Percentiles rank a stretch among this genome's conserved stretches.
These are phyloP conservation scores for Conomelus anceps DNA, from an alignment of 2,888 invertebrate species.

Conservation along the genomic window DNA sequence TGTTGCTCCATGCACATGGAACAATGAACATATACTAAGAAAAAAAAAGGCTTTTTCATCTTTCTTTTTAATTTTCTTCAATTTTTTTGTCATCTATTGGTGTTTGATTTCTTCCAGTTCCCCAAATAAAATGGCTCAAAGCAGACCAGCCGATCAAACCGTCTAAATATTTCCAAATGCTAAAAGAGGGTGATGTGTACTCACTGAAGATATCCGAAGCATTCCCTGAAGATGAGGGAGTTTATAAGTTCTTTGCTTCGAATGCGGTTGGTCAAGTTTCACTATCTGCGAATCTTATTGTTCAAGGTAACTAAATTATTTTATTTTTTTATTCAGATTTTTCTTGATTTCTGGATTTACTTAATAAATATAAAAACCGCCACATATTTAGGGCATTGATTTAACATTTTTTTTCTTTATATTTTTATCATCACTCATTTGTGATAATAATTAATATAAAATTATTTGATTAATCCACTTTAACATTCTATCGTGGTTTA, in stretches of 20 bases:
- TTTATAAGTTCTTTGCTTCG: conserved; percentile 86
- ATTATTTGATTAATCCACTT: too few species aligned
- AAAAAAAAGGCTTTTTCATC: too few species aligned
- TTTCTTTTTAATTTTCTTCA: not conserved
- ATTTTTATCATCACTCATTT: too few species aligned
- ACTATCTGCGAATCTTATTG: conserved; percentile 69
- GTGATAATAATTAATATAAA: too few species aligned
- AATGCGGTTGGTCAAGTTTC: conserved; percentile 73
- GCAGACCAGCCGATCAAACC: conserved; percentile 89
- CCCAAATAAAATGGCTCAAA: conserved; percentile 83
- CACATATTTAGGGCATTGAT: too few species aligned
- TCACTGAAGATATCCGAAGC: conserved; percentile 88
- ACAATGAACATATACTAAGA: too few species aligned
- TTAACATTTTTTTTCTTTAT: too few species aligned
- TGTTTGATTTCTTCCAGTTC: conserved; percentile 47
- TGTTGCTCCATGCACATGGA: too few species aligned
- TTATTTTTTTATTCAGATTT: not conserved
- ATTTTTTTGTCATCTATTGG: not conserved
- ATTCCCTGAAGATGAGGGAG: conserved; percentile 98
- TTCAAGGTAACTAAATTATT: conserved; percentile 48
- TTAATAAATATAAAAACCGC: too few species aligned
- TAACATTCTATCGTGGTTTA: too few species aligned
- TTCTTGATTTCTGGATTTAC: too few species aligned
- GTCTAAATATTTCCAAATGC: conserved; percentile 96
- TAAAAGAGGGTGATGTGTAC: conserved; percentile 77